These are phyloP conservation scores for Dendrocopos noguchii DNA, from an alignment of 2,113 vertebrate genomes.

Conservation along the genomic window DNA sequence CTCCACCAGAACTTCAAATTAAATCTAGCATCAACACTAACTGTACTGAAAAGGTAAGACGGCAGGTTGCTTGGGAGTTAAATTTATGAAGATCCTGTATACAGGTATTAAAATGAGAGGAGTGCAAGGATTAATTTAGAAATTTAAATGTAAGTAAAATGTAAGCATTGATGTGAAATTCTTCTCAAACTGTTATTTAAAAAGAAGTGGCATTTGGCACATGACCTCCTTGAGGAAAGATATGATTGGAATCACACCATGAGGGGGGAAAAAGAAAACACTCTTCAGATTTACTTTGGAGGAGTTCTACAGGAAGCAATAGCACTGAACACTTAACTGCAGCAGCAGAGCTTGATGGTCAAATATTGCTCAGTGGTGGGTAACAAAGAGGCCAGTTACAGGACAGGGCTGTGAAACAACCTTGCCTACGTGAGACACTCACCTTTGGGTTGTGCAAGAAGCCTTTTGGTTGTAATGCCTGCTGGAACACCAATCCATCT, in stretches of 20 bases:
- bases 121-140: background rate
- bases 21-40: background rate
- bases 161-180: background rate
- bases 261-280: too few species aligned
- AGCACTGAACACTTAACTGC: background rate
- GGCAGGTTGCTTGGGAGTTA: background rate
- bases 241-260: background rate
- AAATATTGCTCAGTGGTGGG: background rate
- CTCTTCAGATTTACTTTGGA: background rate
- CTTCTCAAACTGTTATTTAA: background rate
- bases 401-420: background rate
- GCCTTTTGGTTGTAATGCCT: background rate
- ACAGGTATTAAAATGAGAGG: background rate
- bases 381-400: background rate
- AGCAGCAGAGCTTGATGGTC: background rate
- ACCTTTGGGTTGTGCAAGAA: background rate
- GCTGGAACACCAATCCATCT: background rate
- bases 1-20: background rate
- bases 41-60: background rate
- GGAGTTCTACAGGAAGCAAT: background rate
- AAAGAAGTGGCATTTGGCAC: background rate
- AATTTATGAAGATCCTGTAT: background rate
- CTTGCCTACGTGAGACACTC: rapidly evolving
- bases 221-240: background rate
- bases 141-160: background rate